phyloP scores from a whole-genome alignment of 2,113 vertebrate species.

The Rhynchomys soricoides region DNA sequence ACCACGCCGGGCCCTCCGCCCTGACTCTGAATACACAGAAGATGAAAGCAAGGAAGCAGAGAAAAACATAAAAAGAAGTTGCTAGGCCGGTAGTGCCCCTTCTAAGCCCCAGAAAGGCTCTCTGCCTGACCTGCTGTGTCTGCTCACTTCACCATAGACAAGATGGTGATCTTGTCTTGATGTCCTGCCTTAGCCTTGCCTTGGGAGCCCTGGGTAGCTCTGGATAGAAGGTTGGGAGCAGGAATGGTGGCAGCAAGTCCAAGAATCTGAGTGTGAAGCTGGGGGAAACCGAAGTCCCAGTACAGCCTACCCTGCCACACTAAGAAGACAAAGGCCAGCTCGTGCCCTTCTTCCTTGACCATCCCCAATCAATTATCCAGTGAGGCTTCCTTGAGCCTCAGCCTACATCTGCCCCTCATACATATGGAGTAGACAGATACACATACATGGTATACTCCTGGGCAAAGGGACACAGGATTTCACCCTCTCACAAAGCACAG shows the following conservation, averaged over 20 bases:
- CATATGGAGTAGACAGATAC: not conserved
- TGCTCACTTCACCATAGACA: not conserved
- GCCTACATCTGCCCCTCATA: too few relatives aligned
- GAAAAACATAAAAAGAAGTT: not conserved
- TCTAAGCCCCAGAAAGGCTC: not conserved
- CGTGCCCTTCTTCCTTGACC: not conserved
- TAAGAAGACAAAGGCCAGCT: not conserved
- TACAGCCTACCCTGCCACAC: accelerated
- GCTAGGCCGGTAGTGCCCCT: not conserved
- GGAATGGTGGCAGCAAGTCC: not conserved
- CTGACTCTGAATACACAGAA: conserved; percentile 37
- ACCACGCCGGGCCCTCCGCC: conserved; percentile 72
- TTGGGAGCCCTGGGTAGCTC: conserved; percentile 71
- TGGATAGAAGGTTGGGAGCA: conserved; percentile 20
- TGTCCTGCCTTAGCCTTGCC: conserved; percentile 79
- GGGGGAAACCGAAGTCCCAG: not conserved
- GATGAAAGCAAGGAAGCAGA: not conserved
- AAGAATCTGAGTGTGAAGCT: not conserved
- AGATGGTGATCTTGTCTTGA: conserved; percentile 88
- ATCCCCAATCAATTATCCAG: not conserved
- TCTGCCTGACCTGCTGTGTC: not conserved
- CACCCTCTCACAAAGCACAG: not conserved
- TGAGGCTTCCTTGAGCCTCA: not conserved
- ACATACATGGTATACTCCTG: accelerated
- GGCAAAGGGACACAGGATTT: not conserved